Percentiles rank a stretch among this genome's conserved stretches.
Evolutionary conservation across 2,113 vertebrate genomes (phyloP).

Genomic region (Xenopus borealis): DNA sequence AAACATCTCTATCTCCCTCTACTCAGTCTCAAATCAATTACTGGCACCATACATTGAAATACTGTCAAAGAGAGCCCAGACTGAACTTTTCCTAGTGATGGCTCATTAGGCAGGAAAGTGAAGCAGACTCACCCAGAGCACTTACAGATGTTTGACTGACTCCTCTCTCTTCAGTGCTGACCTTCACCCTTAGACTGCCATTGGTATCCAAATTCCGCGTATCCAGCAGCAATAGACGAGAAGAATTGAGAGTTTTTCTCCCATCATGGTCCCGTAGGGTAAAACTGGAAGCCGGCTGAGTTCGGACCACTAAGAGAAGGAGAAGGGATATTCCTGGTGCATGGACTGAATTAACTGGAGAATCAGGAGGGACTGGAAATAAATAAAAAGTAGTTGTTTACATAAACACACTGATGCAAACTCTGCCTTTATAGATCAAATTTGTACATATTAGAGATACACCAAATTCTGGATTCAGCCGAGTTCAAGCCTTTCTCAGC

Average conservation of each 20-base stretch:
- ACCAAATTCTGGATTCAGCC: too few species aligned
- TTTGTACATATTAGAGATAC: too few species aligned
- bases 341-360: background rate
- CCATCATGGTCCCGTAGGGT: constrained; percentile 14
- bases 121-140: constrained; percentile 4
- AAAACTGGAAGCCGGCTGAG: constrained; percentile 13
- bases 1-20: too few species aligned
- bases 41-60: too few species aligned
- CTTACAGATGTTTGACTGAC: constrained; percentile 2
- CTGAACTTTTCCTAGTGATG: too few species aligned
- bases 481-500: too few species aligned
- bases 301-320: constrained; percentile 23
- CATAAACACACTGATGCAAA: too few species aligned
- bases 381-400: background rate
- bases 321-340: constrained; percentile 17
- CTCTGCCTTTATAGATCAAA: too few species aligned
- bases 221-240: constrained; percentile 25
- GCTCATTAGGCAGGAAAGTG: too few species aligned
- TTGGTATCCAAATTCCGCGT: constrained; percentile 18
- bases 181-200: constrained; percentile 24
- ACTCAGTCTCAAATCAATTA: too few species aligned
- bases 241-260: background rate
- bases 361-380: constrained; percentile 19
- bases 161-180: constrained; percentile 13
- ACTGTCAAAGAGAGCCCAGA: too few species aligned